These are phyloP conservation scores for Diogma glabrata DNA, from an alignment of 2,888 invertebrate genomes.

Conservation along the genomic window DNA sequence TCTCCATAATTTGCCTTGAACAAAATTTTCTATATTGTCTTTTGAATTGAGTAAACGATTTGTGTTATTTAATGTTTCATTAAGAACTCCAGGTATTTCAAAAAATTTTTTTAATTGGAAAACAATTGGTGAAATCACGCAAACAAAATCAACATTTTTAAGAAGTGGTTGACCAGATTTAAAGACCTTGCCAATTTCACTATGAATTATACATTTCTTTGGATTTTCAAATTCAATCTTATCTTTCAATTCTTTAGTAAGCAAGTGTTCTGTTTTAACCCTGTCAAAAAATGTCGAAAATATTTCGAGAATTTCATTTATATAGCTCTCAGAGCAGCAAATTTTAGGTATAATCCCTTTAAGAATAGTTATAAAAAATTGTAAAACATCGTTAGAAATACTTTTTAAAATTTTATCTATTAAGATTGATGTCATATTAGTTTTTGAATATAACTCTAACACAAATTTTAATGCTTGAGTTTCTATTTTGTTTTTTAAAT, in stretches of 20 bases:
- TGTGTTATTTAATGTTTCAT: neutral
- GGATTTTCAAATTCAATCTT: neutral
- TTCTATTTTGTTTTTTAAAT: no score
- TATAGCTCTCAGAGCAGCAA: no score
- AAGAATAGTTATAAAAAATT: no score
- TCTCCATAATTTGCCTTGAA: neutral
- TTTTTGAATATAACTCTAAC: no score
- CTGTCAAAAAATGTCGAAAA: slow-evolving; percentile 1
- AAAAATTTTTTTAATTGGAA: neutral
- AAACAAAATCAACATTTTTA: neutral
- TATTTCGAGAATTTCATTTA: no score
- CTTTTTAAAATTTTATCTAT: no score
- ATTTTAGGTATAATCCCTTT: no score
- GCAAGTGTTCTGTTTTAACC: neutral
- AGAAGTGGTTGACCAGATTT: neutral
- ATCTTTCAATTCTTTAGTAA: neutral
- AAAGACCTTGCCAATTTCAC: neutral
- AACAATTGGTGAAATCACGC: neutral
- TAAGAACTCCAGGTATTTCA: neutral
- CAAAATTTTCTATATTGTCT: neutral
- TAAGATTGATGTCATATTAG: no score
- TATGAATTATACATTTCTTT: neutral
- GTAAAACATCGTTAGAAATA: no score
- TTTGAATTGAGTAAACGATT: neutral
- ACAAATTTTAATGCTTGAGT: no score